These are phyloP conservation scores for Protophormia terraenovae DNA, from an alignment of 2,888 invertebrate genomes.

Conservation along the genomic window DNA sequence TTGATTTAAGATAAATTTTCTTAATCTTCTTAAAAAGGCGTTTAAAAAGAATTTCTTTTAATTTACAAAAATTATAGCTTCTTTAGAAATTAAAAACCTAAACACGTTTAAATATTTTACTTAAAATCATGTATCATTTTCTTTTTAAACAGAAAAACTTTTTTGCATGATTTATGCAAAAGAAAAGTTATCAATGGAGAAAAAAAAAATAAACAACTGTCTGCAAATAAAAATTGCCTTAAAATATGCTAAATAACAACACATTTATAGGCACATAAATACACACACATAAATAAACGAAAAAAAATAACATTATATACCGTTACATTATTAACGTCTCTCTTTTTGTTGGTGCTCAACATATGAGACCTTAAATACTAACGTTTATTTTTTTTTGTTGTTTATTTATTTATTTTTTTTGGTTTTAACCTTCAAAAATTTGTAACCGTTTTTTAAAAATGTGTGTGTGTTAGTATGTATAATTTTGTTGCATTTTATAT, in stretches of 20 bases:
- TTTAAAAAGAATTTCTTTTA: not conserved
- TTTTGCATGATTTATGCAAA: not conserved
- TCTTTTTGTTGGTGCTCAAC: not conserved
- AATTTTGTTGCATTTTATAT: not conserved
- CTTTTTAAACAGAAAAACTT: not conserved
- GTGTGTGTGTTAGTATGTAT: not conserved
- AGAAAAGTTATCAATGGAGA: not conserved
- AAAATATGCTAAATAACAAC: conserved; percentile 11
- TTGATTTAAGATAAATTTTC: too few relatives aligned
- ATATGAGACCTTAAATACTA: conserved; percentile 2
- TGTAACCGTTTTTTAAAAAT: not conserved
- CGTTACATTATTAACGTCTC: too few relatives aligned
- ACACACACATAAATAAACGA: not conserved
- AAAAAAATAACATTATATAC: not conserved
- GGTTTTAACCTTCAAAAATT: not conserved
- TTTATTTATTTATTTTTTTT: too few relatives aligned
- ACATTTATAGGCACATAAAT: too few relatives aligned
- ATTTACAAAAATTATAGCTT: too few relatives aligned
- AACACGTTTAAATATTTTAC: not conserved
- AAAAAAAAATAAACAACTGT: not conserved
- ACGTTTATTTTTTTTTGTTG: not conserved
- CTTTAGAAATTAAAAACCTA: not conserved
- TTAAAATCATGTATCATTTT: not conserved
- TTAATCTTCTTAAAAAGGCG: not conserved
- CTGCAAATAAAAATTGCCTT: not conserved